Evolutionary conservation across 1,140 invertebrate species (phyloP), one percentile per base, ranked within the genome.

Genomic region (Aphelenchoides besseyi): DNA sequence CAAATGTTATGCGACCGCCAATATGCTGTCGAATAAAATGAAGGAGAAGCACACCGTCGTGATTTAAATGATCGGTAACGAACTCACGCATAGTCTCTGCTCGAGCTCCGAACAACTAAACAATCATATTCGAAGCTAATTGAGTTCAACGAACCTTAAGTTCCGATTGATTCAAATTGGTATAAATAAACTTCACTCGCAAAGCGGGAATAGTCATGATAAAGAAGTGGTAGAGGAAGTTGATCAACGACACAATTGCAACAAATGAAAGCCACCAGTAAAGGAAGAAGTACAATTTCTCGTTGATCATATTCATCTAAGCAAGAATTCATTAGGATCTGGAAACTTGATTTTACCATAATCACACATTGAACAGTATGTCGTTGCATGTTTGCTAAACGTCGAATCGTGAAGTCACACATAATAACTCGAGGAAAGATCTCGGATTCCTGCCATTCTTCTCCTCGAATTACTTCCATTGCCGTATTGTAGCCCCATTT

Each of bases 401-500:
- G 70, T 23, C 79, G 69, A 30, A 81, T 41, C 57, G 54, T 35
- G 66, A 79, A 79, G 59, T 79, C 77, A 67, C 77, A 79, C 74
- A 79, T 74, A 33, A 80, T 79, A 28, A 79, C 77, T 9, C 77
- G 70, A 23, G 77, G 77, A 30, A 79, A 79, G n/a, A 79, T 5
- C 16, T 52, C 62, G 18, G 78, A 80, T 68, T 79, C 78, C 12
- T n/a, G 30, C 79, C 76, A 82, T 29, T 80, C 78, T 16, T 72
- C 29, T 12, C 80, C 74, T 33, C 48, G 32, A 18, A 62, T 18
- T n/a, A 81, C 41, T 33, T 74, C 74, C 3, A 68, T 5, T 9
- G 71, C 18, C 5, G 75, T 78, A 18, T 87, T 82, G 3, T 84
- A 79, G n/a, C 87, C 87, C 79, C 87, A 88, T 52, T 84, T 71